Base-by-base conservation (phyloP, 2,113 vertebrate genomes). In the Microcebus ravelobensis region DNA sequence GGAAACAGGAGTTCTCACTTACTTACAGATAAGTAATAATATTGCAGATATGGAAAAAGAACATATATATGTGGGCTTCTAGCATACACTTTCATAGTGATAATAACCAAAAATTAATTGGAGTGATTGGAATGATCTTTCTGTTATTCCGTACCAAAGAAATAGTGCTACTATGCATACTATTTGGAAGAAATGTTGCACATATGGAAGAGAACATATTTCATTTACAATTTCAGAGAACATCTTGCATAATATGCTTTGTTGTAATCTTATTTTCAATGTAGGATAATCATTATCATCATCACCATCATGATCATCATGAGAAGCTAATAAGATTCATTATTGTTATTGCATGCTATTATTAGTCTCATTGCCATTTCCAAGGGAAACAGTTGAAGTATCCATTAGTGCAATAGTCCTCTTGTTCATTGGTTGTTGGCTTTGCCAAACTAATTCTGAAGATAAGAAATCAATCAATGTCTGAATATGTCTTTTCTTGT, bases 291-390 rank as follows among this genome's bases (percentile, higher is more conserved):
- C 96, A 95, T 86, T 52, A 84, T 97, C 4, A 97, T 89, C 96
- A 95, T 90, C 73, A 93, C 88, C 65, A 96, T 85, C 79, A 77
- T 70, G 36, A 93, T 92, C 65, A 94, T 97, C 90, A 97, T 95
- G 50, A 97, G 98, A 88, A 65, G 42, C 76, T 97, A 98, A 97
- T 97, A 97, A 97, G 87, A 94, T 97, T 98, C 98, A 98, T 98
- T 98, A 94, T 85, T 87, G n/a, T 96, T 98, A 98, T 96, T 96
- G 57, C 70, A 91, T 70, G 42, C 11, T 77, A n/a, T 42, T 97
- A 94, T 96, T 97, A 97, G 96, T 95, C 2, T 96, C 97, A 95
- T 76, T 50, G n/a, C 95, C 50, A 92, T 97, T 95, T 98, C 45
- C 77, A 97, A 63, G 65, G 81, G 45, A 63, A 95, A 96, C 55